Conservation (phyloP, 2,888 invertebrate genomes). For the Megalurothrips usitatus region DNA sequence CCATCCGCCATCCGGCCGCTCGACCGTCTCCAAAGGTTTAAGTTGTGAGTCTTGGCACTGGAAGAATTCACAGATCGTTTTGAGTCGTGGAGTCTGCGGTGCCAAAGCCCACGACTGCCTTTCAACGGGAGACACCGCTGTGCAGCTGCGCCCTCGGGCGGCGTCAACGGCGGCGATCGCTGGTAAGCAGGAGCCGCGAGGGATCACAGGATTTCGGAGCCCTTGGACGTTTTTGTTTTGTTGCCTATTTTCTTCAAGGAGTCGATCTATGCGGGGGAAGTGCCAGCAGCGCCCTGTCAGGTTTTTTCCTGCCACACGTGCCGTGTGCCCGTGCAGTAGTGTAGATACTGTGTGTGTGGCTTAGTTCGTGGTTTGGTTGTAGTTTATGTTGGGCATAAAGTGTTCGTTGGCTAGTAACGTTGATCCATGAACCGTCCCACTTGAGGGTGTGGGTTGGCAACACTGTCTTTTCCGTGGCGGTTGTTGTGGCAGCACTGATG, state of each 20-base stretch:
- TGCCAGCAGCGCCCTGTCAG: no score
- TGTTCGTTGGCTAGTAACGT: background rate
- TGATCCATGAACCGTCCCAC: background rate
- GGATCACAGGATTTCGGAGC: no score
- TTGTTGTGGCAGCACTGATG: background rate
- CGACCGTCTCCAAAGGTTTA: constrained; percentile 34
- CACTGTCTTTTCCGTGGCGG: background rate
- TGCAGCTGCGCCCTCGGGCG: background rate
- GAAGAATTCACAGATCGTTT: constrained; percentile 63
- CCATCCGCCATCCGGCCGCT: no score
- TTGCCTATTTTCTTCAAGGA: no score
- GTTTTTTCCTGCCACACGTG: background rate
- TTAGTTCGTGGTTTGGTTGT: background rate
- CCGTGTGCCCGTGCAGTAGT: no score
- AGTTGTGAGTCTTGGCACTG: constrained; percentile 57
- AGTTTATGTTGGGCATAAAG: background rate
- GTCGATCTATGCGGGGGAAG: no score
- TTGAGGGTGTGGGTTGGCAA: background rate
- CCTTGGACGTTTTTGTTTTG: no score
- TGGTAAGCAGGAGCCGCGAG: no score
- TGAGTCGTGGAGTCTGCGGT: constrained; percentile 61
- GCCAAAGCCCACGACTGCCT: constrained; percentile 54
- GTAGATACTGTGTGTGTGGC: background rate
- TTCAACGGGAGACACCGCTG: background rate
- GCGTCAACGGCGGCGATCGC: background rate